Conservation (phyloP, 2,888 invertebrate species). For the Colletes collaris region DNA sequence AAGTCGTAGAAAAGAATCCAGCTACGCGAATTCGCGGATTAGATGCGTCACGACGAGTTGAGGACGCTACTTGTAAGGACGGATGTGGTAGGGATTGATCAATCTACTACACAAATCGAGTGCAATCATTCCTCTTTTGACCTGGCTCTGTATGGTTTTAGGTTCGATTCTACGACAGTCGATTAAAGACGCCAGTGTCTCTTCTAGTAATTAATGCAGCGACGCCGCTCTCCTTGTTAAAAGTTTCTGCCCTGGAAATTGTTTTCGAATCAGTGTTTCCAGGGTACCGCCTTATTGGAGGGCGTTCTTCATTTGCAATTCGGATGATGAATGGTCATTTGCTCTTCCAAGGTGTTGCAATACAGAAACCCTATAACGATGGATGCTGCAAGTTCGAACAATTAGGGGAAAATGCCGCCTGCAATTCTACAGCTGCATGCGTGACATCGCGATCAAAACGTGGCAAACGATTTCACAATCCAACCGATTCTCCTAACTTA, state of each 20-base stretch:
- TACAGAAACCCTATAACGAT: neutral
- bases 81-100: constrained; percentile 57
- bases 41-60: constrained; percentile 33
- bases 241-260: constrained; percentile 30
- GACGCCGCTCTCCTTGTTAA: neutral
- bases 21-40: constrained; percentile 7
- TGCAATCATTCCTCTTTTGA: constrained; percentile 58
- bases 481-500: no score
- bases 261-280: neutral
- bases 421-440: neutral
- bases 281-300: constrained; percentile 19
- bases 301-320: constrained; percentile 16
- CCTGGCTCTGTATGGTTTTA: constrained; percentile 30
- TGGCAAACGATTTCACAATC: no score
- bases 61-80: constrained; percentile 48
- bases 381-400: neutral
- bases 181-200: neutral
- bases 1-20: constrained; percentile 14
- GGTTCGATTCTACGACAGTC: constrained; percentile 1
- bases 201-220: neutral
- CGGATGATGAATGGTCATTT: constrained; percentile 11
- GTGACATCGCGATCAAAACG: neutral
- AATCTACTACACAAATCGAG: constrained; percentile 48
- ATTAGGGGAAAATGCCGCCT: neutral
- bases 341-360: neutral